A percentile compares a stretch with the other conserved stretches of the same genome.
Evolutionary conservation across 1,140 invertebrate species (phyloP).

Genomic region (Eufriesea mexicana): DNA sequence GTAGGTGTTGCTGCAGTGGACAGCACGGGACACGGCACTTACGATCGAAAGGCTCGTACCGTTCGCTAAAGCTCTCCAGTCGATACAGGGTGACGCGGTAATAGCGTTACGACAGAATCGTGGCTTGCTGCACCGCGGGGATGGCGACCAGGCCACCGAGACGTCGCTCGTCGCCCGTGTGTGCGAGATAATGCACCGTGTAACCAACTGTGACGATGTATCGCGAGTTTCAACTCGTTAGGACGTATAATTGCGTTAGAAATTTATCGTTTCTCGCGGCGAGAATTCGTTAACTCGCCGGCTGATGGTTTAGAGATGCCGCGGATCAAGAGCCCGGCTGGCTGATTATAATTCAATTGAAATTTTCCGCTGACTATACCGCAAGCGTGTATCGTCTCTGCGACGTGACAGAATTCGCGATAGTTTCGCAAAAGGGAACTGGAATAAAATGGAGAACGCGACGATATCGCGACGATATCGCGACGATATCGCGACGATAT

Average conservation of each 20-base stretch:
- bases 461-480: too few species aligned
- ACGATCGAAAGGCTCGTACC: conserved; percentile 36
- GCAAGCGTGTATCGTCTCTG: background rate
- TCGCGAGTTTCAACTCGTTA: conserved; percentile 29
- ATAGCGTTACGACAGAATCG: conserved; percentile 44
- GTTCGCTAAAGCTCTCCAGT: conserved; percentile 18
- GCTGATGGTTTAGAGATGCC: background rate
- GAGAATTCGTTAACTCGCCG: conserved; percentile 18
- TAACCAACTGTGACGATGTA: background rate
- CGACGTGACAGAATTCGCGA: background rate
- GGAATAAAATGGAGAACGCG: background rate
- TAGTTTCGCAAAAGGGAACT: background rate
- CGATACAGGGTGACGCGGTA: conserved; percentile 51
- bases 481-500: too few species aligned
- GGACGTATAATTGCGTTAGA: conserved; percentile 33
- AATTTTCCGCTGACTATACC: background rate
- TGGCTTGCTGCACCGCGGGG: background rate
- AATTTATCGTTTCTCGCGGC: conserved; percentile 30
- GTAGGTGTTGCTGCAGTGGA: conserved; percentile 52
- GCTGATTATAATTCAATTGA: background rate
- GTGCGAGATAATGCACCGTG: conserved; percentile 24
- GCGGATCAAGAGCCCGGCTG: background rate
- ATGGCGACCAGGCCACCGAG: background rate
- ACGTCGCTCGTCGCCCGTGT: background rate
- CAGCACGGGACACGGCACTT: conserved; percentile 42